Conservation (phyloP, 2,113 vertebrate species). For the Panthera tigris region DNA sequence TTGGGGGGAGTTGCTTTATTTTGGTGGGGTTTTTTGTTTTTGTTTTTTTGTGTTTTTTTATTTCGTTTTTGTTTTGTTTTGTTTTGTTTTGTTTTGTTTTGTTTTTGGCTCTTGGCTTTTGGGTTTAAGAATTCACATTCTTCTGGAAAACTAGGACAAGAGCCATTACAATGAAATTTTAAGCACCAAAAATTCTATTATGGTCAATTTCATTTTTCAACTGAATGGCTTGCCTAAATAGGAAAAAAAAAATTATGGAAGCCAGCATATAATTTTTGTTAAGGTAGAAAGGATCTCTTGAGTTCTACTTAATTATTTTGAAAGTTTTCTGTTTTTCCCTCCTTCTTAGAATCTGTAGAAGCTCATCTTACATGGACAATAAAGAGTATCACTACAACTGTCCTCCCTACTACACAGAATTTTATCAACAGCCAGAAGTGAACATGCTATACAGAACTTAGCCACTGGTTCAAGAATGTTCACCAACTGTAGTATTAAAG, state of each 20-base stretch:
- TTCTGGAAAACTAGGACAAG: neutral
- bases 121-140: neutral
- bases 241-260: conserved; percentile 32
- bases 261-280: conserved; percentile 67
- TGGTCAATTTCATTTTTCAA: conserved; percentile 36
- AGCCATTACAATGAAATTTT: neutral
- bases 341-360: conserved; percentile 33
- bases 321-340: conserved; percentile 35
- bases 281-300: no score
- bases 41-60: no score
- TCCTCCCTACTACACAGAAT: neutral
- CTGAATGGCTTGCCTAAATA: conserved; percentile 69
- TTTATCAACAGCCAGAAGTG: neutral
- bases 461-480: neutral
- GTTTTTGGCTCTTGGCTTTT: neutral
- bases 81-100: neutral
- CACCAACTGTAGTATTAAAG: neutral
- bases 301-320: conserved; percentile 17
- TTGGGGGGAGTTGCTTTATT: neutral
- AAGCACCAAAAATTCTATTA: conserved; percentile 64
- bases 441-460: neutral
- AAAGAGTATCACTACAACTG: conserved; percentile 9
- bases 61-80: neutral
- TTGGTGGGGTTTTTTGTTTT: neutral
- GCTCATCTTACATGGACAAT: conserved; percentile 44